Base-by-base conservation (phyloP, 2,797 vertebrate genomes). In the Kryptopterus vitreolus region DNA sequence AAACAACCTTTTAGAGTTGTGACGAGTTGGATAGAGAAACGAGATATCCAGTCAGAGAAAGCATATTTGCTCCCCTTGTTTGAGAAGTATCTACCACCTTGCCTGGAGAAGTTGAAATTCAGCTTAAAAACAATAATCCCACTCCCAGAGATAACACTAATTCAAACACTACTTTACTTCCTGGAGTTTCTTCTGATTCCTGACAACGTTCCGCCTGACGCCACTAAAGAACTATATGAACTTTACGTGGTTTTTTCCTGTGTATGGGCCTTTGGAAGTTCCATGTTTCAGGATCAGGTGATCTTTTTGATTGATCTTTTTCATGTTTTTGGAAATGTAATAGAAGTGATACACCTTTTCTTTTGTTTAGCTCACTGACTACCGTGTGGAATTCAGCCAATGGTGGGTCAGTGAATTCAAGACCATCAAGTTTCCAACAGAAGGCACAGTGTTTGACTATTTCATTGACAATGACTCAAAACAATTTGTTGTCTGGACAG, bases 371-470 rank as follows among this genome's bases (percentile, higher is more conserved):
- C 92, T 98, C 20, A 87, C 96, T 61, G 96, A 99, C 89, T 95
- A 96, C 92, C 93, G 94, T 90, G 91, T 94, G 85, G 96, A 98
- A 88, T 99, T 99, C 93, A 99, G 98, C 91, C 98, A 97, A 86
- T 98, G 97, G 98, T 99, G 98, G 98, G 90, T 95, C 85, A 88
- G 93, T 0, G 93, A 97, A 89, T 98, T 98, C 92, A 99, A 96
- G 92, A 95, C 94, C 13, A 90, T 99, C 91, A 99, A 98, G 93
- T 99, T 99, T 87, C 97, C 97, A 2, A 94, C 96, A 72, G 96
- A 98, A 70, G 96, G 96, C 84, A 98, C 95, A 0, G 90, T 98
- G 82, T 98, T 98, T 82, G 97, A 99, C 90, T 98, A 95, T 85
- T 99, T 96, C 87, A 93, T 99, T 3, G 96, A 99, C 88, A 91